Evolutionary conservation across 2,888 invertebrate species (phyloP).

Genomic region (Ophion slaviceki): DNA sequence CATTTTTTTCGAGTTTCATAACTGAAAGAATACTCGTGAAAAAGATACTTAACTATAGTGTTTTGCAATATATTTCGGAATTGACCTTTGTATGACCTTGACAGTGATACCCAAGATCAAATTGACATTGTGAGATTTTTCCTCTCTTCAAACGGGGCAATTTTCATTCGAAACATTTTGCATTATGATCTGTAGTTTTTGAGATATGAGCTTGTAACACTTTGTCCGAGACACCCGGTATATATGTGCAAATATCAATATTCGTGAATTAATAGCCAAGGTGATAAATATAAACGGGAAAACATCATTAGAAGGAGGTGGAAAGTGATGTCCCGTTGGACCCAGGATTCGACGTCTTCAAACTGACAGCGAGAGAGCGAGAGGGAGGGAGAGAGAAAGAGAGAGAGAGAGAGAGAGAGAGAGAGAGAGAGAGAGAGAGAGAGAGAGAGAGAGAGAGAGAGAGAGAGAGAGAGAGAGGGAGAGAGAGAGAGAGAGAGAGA

Average conservation of each 20-base stretch:
- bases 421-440: background rate
- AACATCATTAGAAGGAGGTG: conserved; percentile 14
- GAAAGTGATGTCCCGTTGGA: conserved; percentile 25
- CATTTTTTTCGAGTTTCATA: no score
- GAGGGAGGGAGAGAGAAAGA: background rate
- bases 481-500: conserved; percentile 23
- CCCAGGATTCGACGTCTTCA: background rate
- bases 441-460: conserved; percentile 32
- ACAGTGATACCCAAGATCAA: no score
- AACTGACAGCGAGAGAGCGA: conserved; percentile 21
- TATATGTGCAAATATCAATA: background rate
- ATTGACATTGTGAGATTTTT: background rate
- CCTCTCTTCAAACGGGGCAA: background rate
- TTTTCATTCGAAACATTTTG: background rate
- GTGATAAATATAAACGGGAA: conserved; percentile 8
- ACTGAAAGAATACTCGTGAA: no score
- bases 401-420: background rate
- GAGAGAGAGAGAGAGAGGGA: conserved; percentile 1
- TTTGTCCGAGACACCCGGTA: background rate
- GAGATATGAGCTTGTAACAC: background rate
- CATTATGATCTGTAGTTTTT: background rate
- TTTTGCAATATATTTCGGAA: no score
- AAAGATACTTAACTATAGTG: no score
- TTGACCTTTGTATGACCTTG: no score
- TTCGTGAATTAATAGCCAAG: conserved; percentile 7